A percentile compares a stretch with the other conserved stretches of the same genome.
Conservation (phyloP, 1,140 invertebrate species). For the Calliopsis andreniformis region DNA sequence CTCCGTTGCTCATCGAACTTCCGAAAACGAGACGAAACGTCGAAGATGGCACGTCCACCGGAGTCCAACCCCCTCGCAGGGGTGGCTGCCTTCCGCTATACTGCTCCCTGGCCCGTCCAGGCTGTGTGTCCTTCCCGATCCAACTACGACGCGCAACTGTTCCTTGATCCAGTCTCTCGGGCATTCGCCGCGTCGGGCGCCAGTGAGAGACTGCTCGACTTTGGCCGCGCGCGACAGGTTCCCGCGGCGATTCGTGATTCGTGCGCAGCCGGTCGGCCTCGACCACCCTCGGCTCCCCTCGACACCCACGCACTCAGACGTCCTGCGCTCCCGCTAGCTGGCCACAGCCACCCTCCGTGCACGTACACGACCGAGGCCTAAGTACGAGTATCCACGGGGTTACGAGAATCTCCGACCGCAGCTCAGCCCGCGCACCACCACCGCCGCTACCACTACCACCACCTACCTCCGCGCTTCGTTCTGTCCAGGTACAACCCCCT, state of each 20-base stretch:
- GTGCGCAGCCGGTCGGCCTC: slow-evolving; percentile 52
- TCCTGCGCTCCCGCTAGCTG: slow-evolving; percentile 19
- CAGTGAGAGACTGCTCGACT: slow-evolving; percentile 68
- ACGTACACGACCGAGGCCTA: slow-evolving; percentile 29
- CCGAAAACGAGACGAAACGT: slow-evolving; percentile 14
- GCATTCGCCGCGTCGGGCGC: slow-evolving; percentile 68
- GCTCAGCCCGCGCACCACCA: slow-evolving; percentile 38
- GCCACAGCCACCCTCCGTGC: slow-evolving; percentile 7
- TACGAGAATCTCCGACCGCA: slow-evolving; percentile 52
- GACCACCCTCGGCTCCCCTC: slow-evolving; percentile 54
- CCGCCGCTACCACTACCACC: slow-evolving; percentile 18
- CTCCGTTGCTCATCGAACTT: slow-evolving; percentile 19
- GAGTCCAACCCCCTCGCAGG: slow-evolving; percentile 24
- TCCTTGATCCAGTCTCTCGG: slow-evolving; percentile 47
- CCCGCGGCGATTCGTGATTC: slow-evolving; percentile 55
- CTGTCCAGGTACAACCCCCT: slow-evolving; percentile 25
- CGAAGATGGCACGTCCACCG: slow-evolving; percentile 9
- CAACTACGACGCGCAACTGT: slow-evolving; percentile 27
- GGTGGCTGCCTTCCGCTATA: slow-evolving; percentile 12
- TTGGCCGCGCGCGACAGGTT: slow-evolving; percentile 64
- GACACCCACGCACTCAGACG: slow-evolving; percentile 28
- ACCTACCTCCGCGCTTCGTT: neutral
- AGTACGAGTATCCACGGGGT: slow-evolving; percentile 43
- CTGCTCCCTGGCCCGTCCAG: neutral
- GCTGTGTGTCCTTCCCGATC: slow-evolving; percentile 5